A percentile compares a stretch with the other conserved stretches of the same genome.
Conservation (phyloP, 2,888 invertebrate genomes). For the Heteromyza rotundicornis region DNA sequence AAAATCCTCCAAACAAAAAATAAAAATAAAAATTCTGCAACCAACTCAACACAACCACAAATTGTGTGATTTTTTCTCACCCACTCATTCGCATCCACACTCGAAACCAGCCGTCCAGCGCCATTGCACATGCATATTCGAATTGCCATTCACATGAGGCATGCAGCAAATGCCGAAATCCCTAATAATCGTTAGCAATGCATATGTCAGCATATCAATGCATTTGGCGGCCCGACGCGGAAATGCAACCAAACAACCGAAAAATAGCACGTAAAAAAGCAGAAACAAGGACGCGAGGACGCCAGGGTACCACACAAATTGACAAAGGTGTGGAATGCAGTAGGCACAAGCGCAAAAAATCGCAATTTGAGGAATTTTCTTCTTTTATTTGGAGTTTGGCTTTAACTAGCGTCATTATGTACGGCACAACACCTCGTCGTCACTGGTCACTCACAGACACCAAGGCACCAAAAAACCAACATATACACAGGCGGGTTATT, state of each 20-base stretch:
- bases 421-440: background rate
- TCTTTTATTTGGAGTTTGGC: background rate
- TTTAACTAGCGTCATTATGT: background rate
- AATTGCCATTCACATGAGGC: no score
- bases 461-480: no score
- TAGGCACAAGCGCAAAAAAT: no score
- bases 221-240: constrained; percentile 6
- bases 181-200: constrained; percentile 20
- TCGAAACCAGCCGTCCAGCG: no score
- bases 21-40: background rate
- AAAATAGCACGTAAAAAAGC: no score
- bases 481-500: background rate
- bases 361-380: no score
- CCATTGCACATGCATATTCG: no score
- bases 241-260: background rate
- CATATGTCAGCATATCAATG: constrained; percentile 23
- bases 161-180: constrained; percentile 18
- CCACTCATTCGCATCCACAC: no score
- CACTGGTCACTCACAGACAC: background rate
- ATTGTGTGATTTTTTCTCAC: background rate
- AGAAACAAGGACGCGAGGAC: no score
- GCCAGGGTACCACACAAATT: no score
- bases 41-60: background rate
- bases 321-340: no score
- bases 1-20: background rate